phyloP scores from a whole-genome alignment of 1,140 invertebrate species.

The Ridgeia piscesae region DNA sequence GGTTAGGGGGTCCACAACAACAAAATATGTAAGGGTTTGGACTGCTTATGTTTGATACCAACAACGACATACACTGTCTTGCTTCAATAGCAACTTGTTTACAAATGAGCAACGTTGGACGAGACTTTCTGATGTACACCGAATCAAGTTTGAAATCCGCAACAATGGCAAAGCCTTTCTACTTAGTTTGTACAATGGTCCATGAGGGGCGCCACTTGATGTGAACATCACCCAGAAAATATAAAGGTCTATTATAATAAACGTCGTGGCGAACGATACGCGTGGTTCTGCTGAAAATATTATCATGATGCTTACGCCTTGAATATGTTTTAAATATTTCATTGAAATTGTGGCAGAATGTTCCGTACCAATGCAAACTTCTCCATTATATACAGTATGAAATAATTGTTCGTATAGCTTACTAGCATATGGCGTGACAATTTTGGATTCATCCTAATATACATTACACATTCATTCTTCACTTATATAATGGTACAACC shows the following conservation, averaged over 20 bases:
- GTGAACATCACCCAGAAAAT: not conserved
- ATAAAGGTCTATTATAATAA: not conserved
- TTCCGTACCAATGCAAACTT: too few relatives aligned
- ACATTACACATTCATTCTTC: not conserved
- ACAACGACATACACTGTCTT: not conserved
- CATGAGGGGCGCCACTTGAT: not conserved
- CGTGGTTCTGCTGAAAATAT: not conserved
- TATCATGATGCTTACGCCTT: not conserved
- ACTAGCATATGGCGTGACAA: not conserved
- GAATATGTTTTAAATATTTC: not conserved
- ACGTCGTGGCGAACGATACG: not conserved
- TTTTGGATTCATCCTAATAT: not conserved
- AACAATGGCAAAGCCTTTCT: not conserved
- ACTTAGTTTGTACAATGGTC: not conserved
- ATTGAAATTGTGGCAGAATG: too few relatives aligned
- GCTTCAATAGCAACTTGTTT: not conserved
- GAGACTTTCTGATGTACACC: not conserved
- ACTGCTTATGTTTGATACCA: too few relatives aligned
- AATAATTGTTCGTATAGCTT: not conserved
- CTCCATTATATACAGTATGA: not conserved
- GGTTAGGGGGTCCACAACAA: too few relatives aligned
- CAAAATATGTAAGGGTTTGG: too few relatives aligned
- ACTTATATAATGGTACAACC: not conserved
- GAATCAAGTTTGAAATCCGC: not conserved
- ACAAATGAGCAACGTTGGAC: not conserved